Base-by-base conservation (phyloP, 2,797 vertebrate genomes). In the Dicrostonyx torquatus region DNA sequence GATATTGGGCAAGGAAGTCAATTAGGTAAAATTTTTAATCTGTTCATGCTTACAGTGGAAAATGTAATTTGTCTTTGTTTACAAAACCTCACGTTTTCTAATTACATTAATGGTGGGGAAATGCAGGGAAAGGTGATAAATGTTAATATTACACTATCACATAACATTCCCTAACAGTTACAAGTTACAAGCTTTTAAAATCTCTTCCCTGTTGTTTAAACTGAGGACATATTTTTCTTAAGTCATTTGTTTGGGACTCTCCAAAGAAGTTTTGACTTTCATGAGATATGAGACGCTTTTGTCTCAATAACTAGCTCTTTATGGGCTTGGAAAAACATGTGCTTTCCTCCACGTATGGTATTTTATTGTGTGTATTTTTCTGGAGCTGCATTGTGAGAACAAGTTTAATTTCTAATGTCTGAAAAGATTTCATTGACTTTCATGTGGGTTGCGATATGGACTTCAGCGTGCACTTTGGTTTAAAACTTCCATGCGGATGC, bases 361-460 rank as follows among this genome's bases (percentile, higher is more conserved):
- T 1, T n/a, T 89, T 72, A 40, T 55, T 78, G 3, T 22, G 14
- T 34, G 40, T 45, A 26, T 73, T 66, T 73, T 85, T 64, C 31
- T 37, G 34, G 68, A 92, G 53, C 43, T 45, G 31, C 9, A 29
- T n/a, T 89, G 24, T 6, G 80, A 70, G 18, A 80, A 90, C 6
- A 50, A 66, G 4, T 94, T 97, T 66, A 87, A 87, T 86, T 92
- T 89, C 66, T 83, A 84, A 34, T 13, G 73, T 95, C 1, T 89
- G 76, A 88, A 45, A 24, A 77, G 75, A 34, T 96, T 29, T 76
- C 76, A 8, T n/a, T 20, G 2, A 0, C 13, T 58, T 95, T 96
- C 95, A 26, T 18, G 48, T 34, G 85, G 24, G 68, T 72, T 58
- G 43, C 15, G 73, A 45, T 37, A 0, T 0, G 10, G 45, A 75